phyloP scores from a whole-genome alignment of 2,113 vertebrate species.

The Sander vitreus region DNA sequence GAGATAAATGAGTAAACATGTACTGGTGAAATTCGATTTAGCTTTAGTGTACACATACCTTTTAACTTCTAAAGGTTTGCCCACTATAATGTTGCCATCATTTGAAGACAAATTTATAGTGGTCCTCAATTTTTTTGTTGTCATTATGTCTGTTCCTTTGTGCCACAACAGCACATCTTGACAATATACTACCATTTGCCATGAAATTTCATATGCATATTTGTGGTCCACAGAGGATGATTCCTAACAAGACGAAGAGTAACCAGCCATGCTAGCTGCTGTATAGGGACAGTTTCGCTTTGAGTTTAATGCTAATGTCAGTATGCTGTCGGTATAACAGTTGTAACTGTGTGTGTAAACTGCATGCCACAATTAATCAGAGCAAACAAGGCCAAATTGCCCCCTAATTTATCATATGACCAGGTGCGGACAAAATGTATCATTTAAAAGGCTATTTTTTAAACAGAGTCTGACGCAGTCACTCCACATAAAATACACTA shows the following conservation, averaged over 20 bases:
- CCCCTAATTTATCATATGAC: too few species aligned
- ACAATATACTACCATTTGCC: neutral
- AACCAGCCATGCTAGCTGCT: neutral
- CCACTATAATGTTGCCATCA: neutral
- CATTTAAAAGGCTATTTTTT: too few species aligned
- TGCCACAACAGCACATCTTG: neutral
- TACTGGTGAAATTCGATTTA: conserved; percentile 3
- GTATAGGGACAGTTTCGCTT: neutral
- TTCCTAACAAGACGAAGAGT: neutral
- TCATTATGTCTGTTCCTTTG: neutral
- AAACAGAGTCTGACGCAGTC: too few species aligned
- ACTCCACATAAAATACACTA: too few species aligned
- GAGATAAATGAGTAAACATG: neutral
- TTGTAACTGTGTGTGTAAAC: too few species aligned
- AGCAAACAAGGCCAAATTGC: too few species aligned
- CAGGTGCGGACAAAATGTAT: too few species aligned
- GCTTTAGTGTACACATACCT: neutral
- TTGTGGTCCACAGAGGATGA: neutral
- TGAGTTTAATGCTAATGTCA: neutral
- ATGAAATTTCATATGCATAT: neutral
- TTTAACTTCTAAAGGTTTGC: neutral
- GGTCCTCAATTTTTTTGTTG: neutral
- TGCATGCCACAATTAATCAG: too few species aligned
- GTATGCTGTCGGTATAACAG: neutral
- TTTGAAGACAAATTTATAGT: neutral